phyloP scores from a whole-genome alignment of 2,888 invertebrate species.

The Temnothorax rugatulus region DNA sequence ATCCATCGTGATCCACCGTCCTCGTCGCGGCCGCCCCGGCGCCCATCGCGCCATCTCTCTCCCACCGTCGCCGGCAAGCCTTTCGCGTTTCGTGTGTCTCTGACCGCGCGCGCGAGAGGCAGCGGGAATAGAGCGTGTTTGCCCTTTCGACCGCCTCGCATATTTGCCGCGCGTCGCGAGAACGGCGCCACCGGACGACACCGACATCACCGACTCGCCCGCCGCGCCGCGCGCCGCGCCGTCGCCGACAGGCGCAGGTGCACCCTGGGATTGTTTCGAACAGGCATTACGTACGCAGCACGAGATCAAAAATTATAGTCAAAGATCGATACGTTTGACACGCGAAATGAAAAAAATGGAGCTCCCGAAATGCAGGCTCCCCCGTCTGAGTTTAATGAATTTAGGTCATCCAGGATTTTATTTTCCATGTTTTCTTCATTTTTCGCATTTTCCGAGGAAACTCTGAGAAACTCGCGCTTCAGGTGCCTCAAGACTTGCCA shows the following conservation, averaged over 20 bases:
- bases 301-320: too few relatives aligned
- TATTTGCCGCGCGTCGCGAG: conserved; percentile 76
- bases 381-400: too few relatives aligned
- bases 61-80: conserved; percentile 63
- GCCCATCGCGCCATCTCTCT: conserved; percentile 47
- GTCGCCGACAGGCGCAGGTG: conserved; percentile 64
- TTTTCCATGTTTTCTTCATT: too few relatives aligned
- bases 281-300: not conserved
- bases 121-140: conserved; percentile 80
- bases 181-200: conserved; percentile 79
- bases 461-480: too few relatives aligned
- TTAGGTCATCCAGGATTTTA: too few relatives aligned
- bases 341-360: too few relatives aligned
- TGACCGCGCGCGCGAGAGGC: conserved; percentile 86
- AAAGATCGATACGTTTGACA: too few relatives aligned
- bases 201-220: not conserved
- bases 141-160: conserved; percentile 74
- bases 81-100: conserved; percentile 81
- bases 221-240: conserved; percentile 35
- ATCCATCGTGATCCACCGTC: too few relatives aligned
- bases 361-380: too few relatives aligned
- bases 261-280: conserved; percentile 29
- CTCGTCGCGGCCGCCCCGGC: conserved; percentile 47
- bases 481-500: too few relatives aligned
- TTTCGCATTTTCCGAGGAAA: too few relatives aligned